Base-by-base conservation (phyloP, 2,113 vertebrate genomes). In the Trochalopteron elliotii region DNA sequence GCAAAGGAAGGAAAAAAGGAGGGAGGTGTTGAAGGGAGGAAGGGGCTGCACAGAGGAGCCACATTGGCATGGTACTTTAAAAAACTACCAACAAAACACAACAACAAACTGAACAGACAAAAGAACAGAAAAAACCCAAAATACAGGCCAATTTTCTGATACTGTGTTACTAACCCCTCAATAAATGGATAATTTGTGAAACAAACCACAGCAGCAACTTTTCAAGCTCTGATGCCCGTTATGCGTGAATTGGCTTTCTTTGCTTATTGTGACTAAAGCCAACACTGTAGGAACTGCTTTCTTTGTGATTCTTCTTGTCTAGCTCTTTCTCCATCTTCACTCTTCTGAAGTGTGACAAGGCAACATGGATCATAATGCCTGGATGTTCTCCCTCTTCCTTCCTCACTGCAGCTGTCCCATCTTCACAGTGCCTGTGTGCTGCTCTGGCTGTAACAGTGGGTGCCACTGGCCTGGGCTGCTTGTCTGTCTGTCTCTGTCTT, bases 341-440 rank as follows among this genome's bases (percentile, higher is more conserved):
- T 70, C 57, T 57, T 79, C 39, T 69, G 49, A 68, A 68, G 35
- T 22, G 25, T 75, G 39, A 44, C 12, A 44, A 28, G 69, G 19
- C 35, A 85, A 25, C n/a, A 22, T 1, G 0, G 67, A 35, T 15
- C 5, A 2, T 47, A 67, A 68, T 4, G 8, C 22, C 12, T 75
- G n/a, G 47, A n/a, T 45, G 39, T 56, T 56, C 4, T 72, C 21
- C 10, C 37, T 17, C 35, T 61, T 47, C 18, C 12, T 85, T 71
- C 16, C 23, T 89, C 25, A 9, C 40, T 74, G 35, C 28, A 53
- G 42, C 42, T 57, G 52, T 49, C 17, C 47, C 13, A 0, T 18
- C 3, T 3, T n/a, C 13, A 6, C 30, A 31, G 16, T 74, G 37
- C 28, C 74, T 0, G 0, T 5, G 0, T 69, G 55, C 50, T 69